Evolutionary conservation across 2,888 invertebrate species (phyloP), one percentile per base, ranked within the genome.

Genomic region (Drosophila nigricruria): DNA sequence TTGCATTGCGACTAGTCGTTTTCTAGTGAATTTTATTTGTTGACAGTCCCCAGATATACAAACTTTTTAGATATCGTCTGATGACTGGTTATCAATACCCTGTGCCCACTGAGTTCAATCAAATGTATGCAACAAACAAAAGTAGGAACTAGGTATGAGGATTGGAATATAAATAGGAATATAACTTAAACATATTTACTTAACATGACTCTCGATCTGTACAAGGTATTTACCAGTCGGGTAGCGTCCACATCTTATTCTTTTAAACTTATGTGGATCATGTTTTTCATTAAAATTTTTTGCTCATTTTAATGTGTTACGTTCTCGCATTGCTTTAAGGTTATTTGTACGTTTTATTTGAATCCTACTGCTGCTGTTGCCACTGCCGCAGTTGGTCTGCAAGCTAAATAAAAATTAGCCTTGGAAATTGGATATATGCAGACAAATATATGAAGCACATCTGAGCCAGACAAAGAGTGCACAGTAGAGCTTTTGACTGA

Each of bases 281-380:
- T 56, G 59, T 68, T 83, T 74, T 70, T 81, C 79, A 82, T 82
- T 82, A 79, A 72, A 56, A 79, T 68, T 71, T 72, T 57, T 68
- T 79, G 77, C 67, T 82, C 71, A 82, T 75, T 84, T 84, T 80
- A 81, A 81, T 82, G 71, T 67, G 50, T 53, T 53, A 36, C 36
- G 50, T 25, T 53, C 52, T 40, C 56, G 36, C 25, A 42, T 66
- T 73, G 83, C 81, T 67, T 56, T 58, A 20, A 66, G 84, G 77
- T 66, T 83, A 68, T 78, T 80, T 78, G 73, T 61, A 62, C 42
- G 61, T 66, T 52, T 79, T 79, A 71, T 77, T 73, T 75, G 45
- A 56, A 60, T 70, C 66, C 59, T 30, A 38, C 14, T 50, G 42
- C 23, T 50, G 63, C 20, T 49, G 63, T n/a, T 49, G 56, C 42